phyloP scores from a whole-genome alignment of 2,888 invertebrate genomes.

The Drosophila antonietae region DNA sequence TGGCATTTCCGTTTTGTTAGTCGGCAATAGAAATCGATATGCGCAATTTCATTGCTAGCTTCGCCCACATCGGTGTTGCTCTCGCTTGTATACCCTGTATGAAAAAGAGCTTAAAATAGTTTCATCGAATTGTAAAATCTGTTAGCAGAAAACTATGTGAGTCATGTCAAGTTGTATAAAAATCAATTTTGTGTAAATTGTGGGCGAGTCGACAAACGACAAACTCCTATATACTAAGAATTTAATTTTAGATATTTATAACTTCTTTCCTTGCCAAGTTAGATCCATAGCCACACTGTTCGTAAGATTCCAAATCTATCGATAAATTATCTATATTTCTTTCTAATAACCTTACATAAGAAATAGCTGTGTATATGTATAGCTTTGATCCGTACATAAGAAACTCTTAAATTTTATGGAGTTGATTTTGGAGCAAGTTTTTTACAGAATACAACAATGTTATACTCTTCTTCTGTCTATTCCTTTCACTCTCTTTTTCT shows the following conservation, averaged over 20 bases:
- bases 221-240: not conserved
- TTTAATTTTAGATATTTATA: not conserved
- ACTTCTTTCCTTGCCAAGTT: not conserved
- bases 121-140: not conserved
- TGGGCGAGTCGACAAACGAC: not conserved
- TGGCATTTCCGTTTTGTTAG: constrained; percentile 51
- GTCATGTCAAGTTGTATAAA: not conserved
- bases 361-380: no score
- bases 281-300: not conserved
- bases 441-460: no score
- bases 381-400: no score
- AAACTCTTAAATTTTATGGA: no score
- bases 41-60: constrained; percentile 34
- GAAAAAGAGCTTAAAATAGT: not conserved
- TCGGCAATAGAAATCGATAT: constrained; percentile 67
- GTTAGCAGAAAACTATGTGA: not conserved
- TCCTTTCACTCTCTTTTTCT: no score
- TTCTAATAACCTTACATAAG: no score
- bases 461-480: no score
- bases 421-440: no score
- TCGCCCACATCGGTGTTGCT: not conserved
- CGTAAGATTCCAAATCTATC: not conserved
- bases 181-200: not conserved
- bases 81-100: not conserved
- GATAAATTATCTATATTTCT: no score